A percentile compares a stretch with the other conserved stretches of the same genome.
Evolutionary conservation across 2,888 invertebrate species (phyloP).

Genomic region (Himalopsyche tibetana): DNA sequence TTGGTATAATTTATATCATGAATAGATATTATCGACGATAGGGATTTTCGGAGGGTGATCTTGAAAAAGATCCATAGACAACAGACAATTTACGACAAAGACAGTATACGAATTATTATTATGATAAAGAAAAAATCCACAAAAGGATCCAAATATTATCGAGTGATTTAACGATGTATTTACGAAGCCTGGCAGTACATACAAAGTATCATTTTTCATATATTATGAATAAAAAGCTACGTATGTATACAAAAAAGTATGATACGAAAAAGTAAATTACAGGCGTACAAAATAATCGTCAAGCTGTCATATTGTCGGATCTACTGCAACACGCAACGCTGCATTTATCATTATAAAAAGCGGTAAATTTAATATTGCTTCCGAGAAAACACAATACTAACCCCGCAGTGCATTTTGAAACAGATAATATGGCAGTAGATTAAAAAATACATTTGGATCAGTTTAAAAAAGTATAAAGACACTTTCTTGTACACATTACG

Average conservation of each 20-base stretch:
- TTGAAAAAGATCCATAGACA: too few relatives aligned
- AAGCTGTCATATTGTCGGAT: conserved; percentile 31
- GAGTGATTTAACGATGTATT: background rate
- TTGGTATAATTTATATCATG: too few relatives aligned
- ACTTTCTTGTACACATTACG: too few relatives aligned
- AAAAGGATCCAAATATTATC: too few relatives aligned
- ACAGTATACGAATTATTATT: too few relatives aligned
- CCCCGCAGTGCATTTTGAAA: background rate
- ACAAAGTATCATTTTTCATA: background rate
- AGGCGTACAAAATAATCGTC: conserved; percentile 13
- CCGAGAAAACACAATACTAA: background rate
- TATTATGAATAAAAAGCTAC: background rate
- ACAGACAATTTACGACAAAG: too few relatives aligned
- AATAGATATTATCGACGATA: too few relatives aligned
- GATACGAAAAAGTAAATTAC: background rate
- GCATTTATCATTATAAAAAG: conserved; percentile 22
- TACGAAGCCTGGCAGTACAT: background rate
- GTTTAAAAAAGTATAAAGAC: too few relatives aligned
- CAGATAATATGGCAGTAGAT: background rate
- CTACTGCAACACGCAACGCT: background rate
- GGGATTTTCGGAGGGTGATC: too few relatives aligned
- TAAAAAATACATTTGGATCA: too few relatives aligned
- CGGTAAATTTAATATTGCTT: conserved; percentile 35
- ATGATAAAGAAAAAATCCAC: too few relatives aligned
- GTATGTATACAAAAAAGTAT: background rate